Evolutionary conservation across 2,113 vertebrate genomes (phyloP), one percentile per base, ranked within the genome.

Genomic region (Pyxicephalus adspersus): DNA sequence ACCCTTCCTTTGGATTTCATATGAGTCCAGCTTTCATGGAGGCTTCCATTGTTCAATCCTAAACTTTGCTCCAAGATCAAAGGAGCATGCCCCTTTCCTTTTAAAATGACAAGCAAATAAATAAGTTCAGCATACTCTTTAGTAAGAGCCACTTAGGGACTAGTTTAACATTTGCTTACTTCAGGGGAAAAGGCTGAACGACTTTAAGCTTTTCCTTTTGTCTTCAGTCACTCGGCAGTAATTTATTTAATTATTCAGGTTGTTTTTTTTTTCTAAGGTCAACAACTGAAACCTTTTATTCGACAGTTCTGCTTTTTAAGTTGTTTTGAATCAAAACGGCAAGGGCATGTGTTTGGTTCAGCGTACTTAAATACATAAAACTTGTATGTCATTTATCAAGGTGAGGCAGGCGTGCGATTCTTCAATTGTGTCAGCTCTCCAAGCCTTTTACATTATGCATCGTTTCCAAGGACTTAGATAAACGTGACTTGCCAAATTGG

Each of bases 211-310:
- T 8, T 61, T 77, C 68, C 58, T 70, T 23, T 52, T 63, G 19
- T 79, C 19, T 0, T 70, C 31, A 83, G 64, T 77, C 81, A 81
- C 81, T 67, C 73, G 78, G 51, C 60, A 76, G 28, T 84, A 79
- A 34, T 65, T 80, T 84, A 45, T 81, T 86, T 86, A 77, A 83
- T 85, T 88, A 86, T 86, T 90, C 83, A 86, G 1, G 83, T 83
- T 77, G 75, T 83, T 86, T 82, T 76, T 72, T 87, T 83, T 84
- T 85, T 83, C 84, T 74, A 83, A 81, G 82, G 50, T 34, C 84
- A 64, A 75, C 70, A 83, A 29, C 83, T 84, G 79, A 77, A 26
- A 86, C 77, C 85, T 64, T 60, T 85, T 68, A 73, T 31, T 81
- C 61, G 83, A 85, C 87, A 85, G 83, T 29, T 22, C 83, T 84